Evolutionary conservation across 2,797 vertebrate species (phyloP), one percentile per base, ranked within the genome.

Genomic region (Microctenopoma steveboyesi): DNA sequence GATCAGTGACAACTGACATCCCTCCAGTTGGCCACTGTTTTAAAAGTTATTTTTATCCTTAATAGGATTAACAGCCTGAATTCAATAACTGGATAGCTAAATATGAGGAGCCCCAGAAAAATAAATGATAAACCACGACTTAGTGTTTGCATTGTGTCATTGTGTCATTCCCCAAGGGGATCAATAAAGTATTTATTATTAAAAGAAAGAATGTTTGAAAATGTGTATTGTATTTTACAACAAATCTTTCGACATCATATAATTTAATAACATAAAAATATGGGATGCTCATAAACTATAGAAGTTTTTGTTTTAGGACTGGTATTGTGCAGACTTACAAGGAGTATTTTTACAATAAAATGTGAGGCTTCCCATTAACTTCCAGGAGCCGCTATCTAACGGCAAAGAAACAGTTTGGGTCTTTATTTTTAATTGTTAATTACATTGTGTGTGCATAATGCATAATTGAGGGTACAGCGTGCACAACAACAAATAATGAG

Each of bases 1-100:
- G 74, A 79, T 79, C 79, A 72, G 62, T 66, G 72, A 84, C 69
- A 83, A 75, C 47, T 75, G 70, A 80, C 53, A 84, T 74, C 14
- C 81, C 67, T 85, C 76, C 78, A 83, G 69, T 72, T 83, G 78
- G 81, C 74, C 46, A 72, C 25, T 63, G 74, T 76, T 66, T 69
- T n/a, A 22, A 47, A 64, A 73, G n/a, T 65, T 39, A 58, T 66
- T 67, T 73, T 64, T 62, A 56, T 72, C 45, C 64, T 72, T 64
- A 72, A 69, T 37, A 30, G 74, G 69, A 76, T 72, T 70, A 78
- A 57, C 47, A 65, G 16, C 37, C 37, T 53, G 43, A 27, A 66
- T 46, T 46, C 22, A 71, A 40, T 57, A 28, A 59, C 16, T 52
- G 33, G 57, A 69, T 37, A 27, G 42, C 59, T 16, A 49, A 10